Base-by-base conservation (phyloP, 35 echinoderm and acorn worm species). In the Strongylocentrotus purpuratus region DNA sequence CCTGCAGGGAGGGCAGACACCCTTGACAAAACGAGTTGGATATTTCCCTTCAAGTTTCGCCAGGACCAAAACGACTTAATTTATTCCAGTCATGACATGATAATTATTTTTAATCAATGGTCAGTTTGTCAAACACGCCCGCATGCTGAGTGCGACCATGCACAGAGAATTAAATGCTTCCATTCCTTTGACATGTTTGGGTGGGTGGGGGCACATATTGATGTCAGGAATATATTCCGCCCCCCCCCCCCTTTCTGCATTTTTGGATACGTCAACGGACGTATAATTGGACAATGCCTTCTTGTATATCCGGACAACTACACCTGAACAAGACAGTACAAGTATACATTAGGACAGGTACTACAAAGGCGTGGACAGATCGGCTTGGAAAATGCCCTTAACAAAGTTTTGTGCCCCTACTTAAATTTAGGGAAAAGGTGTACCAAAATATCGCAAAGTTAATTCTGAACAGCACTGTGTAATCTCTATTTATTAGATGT, bases 71-170 rank as follows among this genome's bases (percentile, higher is more conserved):
- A 78, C 7, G 65, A 78, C 20, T n/a, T 70, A 70, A 70, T 70
- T 70, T 28, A 25, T 70, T 70, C 22, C 22, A 28, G 65, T 78
- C 65, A 28, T 78, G 65, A 78, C 22, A 6, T 78, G 65, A 78
- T 78, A 78, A 78, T 78, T 78, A 78, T 7, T 78, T 78, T 78
- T 78, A 78, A 78, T 78, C 65, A 78, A 70, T 78, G 65, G 65
- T 78, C 20, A 78, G 20, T 78, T 78, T 78, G 25, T 78, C 65
- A 78, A 78, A 78, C 22, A 78, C 65, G 65, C 25, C 20, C 28
- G 0, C 65, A 78, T 78, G 65, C 65, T 78, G 65, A n/a, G 65
- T 4, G 65, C 5, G 65, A n/a, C 65, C 65, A 78, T 5, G 65
- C 65, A n/a, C 65, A 78, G 65, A 78, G 65, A 78, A 78, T 78